phyloP scores from a whole-genome alignment of 2,113 vertebrate species.

The Lethenteron reissneri region DNA sequence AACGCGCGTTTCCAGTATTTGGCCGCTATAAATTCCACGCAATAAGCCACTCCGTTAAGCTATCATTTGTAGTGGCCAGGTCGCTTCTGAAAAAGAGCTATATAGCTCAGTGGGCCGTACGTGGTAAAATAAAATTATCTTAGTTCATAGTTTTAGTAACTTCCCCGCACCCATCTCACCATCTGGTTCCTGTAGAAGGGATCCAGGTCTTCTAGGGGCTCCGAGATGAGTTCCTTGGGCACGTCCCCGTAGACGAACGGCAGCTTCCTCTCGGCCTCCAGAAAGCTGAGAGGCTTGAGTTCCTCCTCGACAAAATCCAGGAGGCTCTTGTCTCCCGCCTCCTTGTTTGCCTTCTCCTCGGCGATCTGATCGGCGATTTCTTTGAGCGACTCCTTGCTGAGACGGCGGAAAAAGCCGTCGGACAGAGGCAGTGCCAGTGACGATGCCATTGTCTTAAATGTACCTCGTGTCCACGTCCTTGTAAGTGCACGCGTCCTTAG shows the following conservation, averaged over 20 bases:
- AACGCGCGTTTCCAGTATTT: too few relatives aligned
- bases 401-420: neutral
- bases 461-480: too few relatives aligned
- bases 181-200: neutral
- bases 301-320: neutral
- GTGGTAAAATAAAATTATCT: too few relatives aligned
- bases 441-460: too few relatives aligned
- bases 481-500: too few relatives aligned
- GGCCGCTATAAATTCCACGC: too few relatives aligned
- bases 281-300: neutral
- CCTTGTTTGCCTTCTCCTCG: neutral
- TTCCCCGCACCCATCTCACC: neutral
- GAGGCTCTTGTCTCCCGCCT: neutral
- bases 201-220: constrained; percentile 1
- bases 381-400: neutral
- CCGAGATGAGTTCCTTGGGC: constrained; percentile 5
- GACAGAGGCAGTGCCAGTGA: neutral
- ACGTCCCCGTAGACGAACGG: constrained; percentile 6
- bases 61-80: too few relatives aligned
- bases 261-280: constrained; percentile 4
- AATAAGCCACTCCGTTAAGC: too few relatives aligned
- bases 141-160: too few relatives aligned
- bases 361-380: neutral
- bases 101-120: too few relatives aligned
- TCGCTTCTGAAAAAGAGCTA: too few relatives aligned